Base-by-base conservation (phyloP, 1,140 invertebrate genomes). In the Eumeta japonica region DNA sequence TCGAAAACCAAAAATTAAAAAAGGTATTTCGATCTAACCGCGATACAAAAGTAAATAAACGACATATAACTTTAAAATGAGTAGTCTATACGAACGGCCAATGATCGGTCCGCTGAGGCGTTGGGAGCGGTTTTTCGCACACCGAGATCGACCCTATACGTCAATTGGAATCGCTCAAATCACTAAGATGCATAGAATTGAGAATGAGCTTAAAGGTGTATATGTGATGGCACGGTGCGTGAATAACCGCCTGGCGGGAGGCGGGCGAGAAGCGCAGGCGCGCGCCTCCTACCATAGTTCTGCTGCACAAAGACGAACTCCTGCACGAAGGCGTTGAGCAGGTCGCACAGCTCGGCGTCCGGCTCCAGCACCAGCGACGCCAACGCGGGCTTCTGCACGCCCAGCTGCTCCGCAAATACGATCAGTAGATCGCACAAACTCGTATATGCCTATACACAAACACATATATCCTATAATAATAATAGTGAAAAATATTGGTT, bases 371-470 rank as follows among this genome's bases (percentile, higher is more conserved):
- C 83, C 15, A 97, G 77, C 37, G 84, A 80, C 34, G 83, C 81
- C 40, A 88, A 73, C 43, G 85, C 81, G 17, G 76, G 71, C 5
- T 64, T 58, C 27, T 65, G 60, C 9, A 76, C 75, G 7, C 64
- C 78, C 35, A 97, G 62, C 55, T 96, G 89, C 62, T 89, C 88
- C 48, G 92, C 94, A 77, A 98, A 98, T 35, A 96, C 80, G n/a
- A 99, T 87, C 16, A 98, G 75, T 41, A 95, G 74, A 77, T 99
- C 97, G 72, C 95, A 98, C 27, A 99, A 85, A 10, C 89, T 90
- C 20, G 92, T 85, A 66, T 94, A 99, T 0, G 93, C 92, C 85
- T 91, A 57, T 17, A 73, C n/a, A n/a, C n/a, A n/a, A n/a, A n/a
- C n/a, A n/a, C n/a, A n/a, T n/a, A n/a, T n/a, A n/a, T n/a, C n/a